Evolutionary conservation across 2,797 vertebrate species (phyloP).

Genomic region (Pseudochromis fuscus): DNA sequence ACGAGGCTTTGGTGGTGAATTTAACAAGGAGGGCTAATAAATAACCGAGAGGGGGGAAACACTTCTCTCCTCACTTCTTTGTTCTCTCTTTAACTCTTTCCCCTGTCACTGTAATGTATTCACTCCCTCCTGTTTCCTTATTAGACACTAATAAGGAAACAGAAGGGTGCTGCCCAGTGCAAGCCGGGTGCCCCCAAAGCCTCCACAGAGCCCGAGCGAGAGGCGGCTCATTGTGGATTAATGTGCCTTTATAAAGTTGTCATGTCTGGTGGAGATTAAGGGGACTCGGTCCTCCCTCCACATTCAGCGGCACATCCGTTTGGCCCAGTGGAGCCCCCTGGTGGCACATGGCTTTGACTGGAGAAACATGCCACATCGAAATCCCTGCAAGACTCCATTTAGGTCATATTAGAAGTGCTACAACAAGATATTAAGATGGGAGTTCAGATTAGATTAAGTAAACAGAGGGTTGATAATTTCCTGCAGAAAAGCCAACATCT

Average conservation of each 20-base stretch:
- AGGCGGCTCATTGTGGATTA: constrained; percentile 52
- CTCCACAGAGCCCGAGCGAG: constrained; percentile 51
- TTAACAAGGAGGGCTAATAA: constrained; percentile 25
- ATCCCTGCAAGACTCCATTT: neutral
- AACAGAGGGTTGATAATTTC: constrained; percentile 4
- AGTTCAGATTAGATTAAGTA: neutral
- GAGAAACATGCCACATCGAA: neutral
- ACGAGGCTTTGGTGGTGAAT: constrained; percentile 19
- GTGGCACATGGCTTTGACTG: constrained; percentile 19
- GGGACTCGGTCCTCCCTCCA: constrained; percentile 17
- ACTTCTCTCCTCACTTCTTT: neutral
- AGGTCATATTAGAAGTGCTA: neutral
- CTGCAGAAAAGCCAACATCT: constrained; percentile 19
- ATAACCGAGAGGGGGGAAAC: constrained; percentile 3
- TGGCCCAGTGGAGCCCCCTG: constrained; percentile 52
- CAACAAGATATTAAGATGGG: neutral
- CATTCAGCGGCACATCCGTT: neutral
- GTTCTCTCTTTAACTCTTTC: constrained; percentile 17
- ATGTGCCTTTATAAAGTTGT: constrained; percentile 63
- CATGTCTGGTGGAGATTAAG: constrained; percentile 63
- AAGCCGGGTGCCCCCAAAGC: constrained; percentile 32
- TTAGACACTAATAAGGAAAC: constrained; percentile 49
- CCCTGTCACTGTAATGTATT: constrained; percentile 19
- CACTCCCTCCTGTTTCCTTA: constrained; percentile 8
- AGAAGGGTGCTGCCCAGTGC: constrained; percentile 21